phyloP scores from a whole-genome alignment of 2,888 invertebrate genomes.

The Syritta pipiens region DNA sequence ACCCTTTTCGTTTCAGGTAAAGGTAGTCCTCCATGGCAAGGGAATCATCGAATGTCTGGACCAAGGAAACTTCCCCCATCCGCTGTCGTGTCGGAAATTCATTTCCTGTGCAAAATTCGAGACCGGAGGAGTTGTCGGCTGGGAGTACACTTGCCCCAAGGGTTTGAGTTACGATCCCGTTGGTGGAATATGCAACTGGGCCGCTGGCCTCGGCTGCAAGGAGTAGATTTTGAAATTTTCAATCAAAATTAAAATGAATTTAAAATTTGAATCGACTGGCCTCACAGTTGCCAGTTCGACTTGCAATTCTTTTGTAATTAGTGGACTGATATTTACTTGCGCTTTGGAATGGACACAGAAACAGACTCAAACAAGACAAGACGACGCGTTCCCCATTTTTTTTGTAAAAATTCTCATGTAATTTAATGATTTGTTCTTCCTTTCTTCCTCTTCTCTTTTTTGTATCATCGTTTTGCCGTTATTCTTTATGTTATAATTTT shows the following conservation, averaged over 20 bases:
- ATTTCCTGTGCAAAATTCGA: constrained; percentile 93
- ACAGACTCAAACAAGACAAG: constrained; percentile 6
- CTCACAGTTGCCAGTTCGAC: constrained; percentile 13
- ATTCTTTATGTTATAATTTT: constrained; percentile 37
- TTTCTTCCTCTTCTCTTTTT: not conserved
- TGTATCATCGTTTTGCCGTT: constrained; percentile 12
- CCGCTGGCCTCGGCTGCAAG: constrained; percentile 88
- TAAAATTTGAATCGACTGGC: constrained; percentile 30
- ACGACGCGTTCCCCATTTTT: constrained; percentile 18
- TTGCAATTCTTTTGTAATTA: constrained; percentile 57
- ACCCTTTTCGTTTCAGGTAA: constrained; percentile 72
- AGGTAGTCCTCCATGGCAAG: constrained; percentile 83
- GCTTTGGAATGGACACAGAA: no score
- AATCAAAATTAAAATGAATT: constrained; percentile 55
- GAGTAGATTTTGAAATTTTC: constrained; percentile 78
- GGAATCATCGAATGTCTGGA: constrained; percentile 91
- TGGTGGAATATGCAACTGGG: constrained; percentile 95
- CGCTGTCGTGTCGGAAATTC: constrained; percentile 93
- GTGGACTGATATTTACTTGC: constrained; percentile 59
- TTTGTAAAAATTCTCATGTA: constrained; percentile 39
- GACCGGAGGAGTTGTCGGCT: constrained; percentile 87
- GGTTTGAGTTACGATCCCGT: constrained; percentile 93
- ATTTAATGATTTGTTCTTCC: constrained; percentile 32
- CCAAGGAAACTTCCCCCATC: constrained; percentile 95
- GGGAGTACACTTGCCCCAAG: constrained; percentile 93